A percentile compares a stretch with the other conserved stretches of the same genome.
Evolutionary conservation across 2,797 vertebrate genomes (phyloP).

Genomic region (Eidolon dupreanum): DNA sequence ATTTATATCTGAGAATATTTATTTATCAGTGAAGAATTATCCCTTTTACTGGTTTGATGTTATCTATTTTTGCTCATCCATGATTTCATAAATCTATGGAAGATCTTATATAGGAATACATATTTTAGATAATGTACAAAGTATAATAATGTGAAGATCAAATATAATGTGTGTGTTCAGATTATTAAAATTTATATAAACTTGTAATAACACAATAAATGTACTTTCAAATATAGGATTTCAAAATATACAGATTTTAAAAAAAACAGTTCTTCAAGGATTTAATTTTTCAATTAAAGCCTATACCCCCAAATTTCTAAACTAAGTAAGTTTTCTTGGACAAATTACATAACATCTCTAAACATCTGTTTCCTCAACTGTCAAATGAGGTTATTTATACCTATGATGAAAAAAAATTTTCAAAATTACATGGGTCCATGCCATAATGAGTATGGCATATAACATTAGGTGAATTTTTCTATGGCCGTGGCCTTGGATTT

Average conservation of each 20-base stretch:
- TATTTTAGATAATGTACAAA: neutral
- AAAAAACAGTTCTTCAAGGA: neutral
- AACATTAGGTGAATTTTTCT: neutral
- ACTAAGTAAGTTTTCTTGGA: neutral
- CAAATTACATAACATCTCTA: neutral
- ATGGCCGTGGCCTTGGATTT: neutral
- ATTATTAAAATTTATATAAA: neutral
- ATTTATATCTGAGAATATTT: neutral
- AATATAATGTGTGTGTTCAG: neutral
- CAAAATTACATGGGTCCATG: neutral
- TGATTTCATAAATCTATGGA: neutral
- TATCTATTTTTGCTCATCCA: neutral
- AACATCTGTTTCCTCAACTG: neutral
- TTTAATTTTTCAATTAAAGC: constrained; percentile 20
- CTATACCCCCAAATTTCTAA: neutral
- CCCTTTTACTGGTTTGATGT: neutral
- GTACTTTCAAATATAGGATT: neutral
- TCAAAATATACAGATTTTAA: neutral
- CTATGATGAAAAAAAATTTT: neutral
- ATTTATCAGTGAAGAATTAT: neutral
- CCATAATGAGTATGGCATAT: neutral
- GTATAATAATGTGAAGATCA: neutral
- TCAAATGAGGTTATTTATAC: neutral
- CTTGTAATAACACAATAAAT: neutral
- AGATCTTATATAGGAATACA: neutral